Evolutionary conservation across 2,113 vertebrate species (phyloP).

Genomic region (Tautogolabrus adspersus): DNA sequence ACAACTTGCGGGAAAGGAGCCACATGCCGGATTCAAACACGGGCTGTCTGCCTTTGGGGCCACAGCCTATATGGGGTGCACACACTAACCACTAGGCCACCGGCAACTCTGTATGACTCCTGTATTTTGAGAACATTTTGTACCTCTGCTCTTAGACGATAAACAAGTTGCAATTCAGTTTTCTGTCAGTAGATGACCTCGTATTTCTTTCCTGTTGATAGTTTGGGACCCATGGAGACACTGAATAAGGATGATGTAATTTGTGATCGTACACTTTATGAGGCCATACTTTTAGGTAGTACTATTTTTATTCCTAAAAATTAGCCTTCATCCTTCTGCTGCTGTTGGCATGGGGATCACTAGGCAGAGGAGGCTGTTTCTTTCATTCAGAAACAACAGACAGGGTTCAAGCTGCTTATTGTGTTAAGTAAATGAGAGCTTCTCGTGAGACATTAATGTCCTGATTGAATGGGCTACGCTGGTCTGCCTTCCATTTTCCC

Average conservation of each 20-base stretch:
- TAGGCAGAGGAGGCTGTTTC: background rate
- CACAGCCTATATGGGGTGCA: too few species aligned
- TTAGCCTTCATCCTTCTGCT: too few species aligned
- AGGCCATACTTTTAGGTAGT: too few species aligned
- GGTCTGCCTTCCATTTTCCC: conserved; percentile 34
- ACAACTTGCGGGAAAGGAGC: too few species aligned
- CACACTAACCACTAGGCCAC: too few species aligned
- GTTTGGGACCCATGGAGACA: background rate
- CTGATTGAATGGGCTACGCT: conserved; percentile 32
- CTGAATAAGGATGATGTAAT: background rate
- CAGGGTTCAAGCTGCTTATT: background rate
- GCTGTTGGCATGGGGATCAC: too few species aligned
- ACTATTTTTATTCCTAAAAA: too few species aligned
- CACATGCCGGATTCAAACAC: too few species aligned
- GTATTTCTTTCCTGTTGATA: background rate
- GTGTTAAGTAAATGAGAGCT: conserved; percentile 23
- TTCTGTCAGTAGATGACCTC: conserved; percentile 19
- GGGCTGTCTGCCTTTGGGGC: too few species aligned
- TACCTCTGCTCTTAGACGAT: background rate
- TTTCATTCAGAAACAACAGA: background rate
- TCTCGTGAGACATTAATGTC: conserved; percentile 5
- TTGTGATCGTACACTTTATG: background rate
- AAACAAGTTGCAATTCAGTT: conserved; percentile 27
- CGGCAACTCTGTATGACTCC: background rate
- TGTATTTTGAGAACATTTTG: background rate